These are phyloP conservation scores for Pteromalus puparum DNA, from an alignment of 1,140 invertebrate species.

Conservation along the genomic window DNA sequence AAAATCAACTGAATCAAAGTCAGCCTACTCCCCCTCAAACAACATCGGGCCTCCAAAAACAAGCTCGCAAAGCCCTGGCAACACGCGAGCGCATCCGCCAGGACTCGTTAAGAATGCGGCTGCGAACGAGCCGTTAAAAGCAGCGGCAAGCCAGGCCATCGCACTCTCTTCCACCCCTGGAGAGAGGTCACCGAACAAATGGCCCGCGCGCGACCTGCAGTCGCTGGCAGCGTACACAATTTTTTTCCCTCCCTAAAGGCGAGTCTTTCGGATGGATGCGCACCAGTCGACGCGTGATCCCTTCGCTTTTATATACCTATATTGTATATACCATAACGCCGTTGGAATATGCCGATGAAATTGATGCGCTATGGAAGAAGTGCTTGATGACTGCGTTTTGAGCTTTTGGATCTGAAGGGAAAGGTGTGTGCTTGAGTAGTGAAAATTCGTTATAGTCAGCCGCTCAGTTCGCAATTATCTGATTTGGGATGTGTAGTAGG, in stretches of 20 bases:
- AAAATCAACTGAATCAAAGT: not conserved
- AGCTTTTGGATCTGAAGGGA: too few species aligned
- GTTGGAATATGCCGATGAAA: not conserved
- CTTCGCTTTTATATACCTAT: not conserved
- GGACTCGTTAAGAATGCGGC: slow-evolving; percentile 20
- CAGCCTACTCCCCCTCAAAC: too few species aligned
- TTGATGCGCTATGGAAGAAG: too few species aligned
- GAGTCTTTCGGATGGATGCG: slow-evolving; percentile 25
- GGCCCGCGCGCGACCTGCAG: slow-evolving; percentile 23
- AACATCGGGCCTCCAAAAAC: not conserved
- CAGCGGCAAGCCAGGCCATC: not conserved
- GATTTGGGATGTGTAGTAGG: too few species aligned
- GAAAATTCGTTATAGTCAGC: not conserved
- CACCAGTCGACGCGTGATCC: slow-evolving; percentile 17
- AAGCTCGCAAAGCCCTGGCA: not conserved
- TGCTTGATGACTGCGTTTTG: not conserved
- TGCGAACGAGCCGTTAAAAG: not conserved
- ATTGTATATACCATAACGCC: not conserved
- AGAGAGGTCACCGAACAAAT: slow-evolving; percentile 12
- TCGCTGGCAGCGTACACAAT: slow-evolving; percentile 14
- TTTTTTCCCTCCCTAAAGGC: not conserved
- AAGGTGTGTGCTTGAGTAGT: not conserved
- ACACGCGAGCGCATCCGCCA: not conserved
- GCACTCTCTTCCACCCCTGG: not conserved
- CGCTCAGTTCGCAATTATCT: too few species aligned